These are phyloP conservation scores for Pseudoips prasinana DNA, from an alignment of 2,888 invertebrate species.

Conservation along the genomic window DNA sequence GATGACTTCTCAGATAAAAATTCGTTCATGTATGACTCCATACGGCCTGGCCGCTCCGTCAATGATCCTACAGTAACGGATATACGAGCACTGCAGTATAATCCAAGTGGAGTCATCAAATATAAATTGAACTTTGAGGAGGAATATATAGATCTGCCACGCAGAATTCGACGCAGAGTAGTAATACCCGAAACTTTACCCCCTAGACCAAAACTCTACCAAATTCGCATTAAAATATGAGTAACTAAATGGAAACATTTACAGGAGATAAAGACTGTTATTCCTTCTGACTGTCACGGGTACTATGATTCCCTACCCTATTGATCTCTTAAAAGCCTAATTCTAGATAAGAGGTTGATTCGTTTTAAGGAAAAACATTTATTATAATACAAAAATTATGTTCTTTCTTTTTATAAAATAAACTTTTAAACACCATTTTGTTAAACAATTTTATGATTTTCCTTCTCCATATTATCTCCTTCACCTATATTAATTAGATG, in stretches of 20 bases:
- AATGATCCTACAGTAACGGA: conserved; percentile 14
- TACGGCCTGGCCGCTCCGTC: conserved; percentile 12
- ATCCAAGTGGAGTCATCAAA: conserved; percentile 9
- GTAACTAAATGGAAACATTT: conserved; percentile 10
- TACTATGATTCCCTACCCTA: conserved; percentile 11
- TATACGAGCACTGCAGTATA: conserved; percentile 9
- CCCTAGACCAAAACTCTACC: conserved; percentile 7
- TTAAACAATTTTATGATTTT: too few species aligned
- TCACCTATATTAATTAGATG: too few species aligned
- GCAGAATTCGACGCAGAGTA: conserved; percentile 6
- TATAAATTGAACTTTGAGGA: conserved; percentile 9
- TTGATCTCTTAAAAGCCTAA: too few species aligned
- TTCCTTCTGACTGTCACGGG: conserved; percentile 9
- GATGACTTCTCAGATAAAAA: conserved; percentile 8
- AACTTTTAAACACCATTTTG: too few species aligned
- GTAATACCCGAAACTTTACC: conserved; percentile 7
- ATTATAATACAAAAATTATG: too few species aligned
- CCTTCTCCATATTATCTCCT: too few species aligned
- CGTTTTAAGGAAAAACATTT: too few species aligned
- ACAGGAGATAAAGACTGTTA: conserved; percentile 10
- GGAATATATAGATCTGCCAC: conserved; percentile 9
- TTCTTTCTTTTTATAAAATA: too few species aligned
- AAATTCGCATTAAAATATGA: conserved; percentile 5
- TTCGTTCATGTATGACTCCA: conserved; percentile 10
- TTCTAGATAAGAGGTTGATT: too few species aligned